phyloP scores from a whole-genome alignment of 2,797 vertebrate species.

The Nyctibius grandis region DNA sequence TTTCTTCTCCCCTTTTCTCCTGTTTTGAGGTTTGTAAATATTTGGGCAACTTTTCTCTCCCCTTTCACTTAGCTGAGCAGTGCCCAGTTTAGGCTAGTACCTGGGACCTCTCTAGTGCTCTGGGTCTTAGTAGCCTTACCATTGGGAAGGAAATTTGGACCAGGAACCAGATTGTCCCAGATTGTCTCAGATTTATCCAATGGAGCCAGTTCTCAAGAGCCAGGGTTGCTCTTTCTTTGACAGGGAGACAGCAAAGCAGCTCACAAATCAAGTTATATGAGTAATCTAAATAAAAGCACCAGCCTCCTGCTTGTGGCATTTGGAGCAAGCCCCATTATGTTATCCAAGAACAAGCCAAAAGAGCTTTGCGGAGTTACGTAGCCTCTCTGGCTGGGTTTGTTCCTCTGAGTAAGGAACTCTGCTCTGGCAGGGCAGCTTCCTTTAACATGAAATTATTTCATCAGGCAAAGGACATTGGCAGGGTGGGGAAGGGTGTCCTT shows the following conservation, averaged over 20 bases:
- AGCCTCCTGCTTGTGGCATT: background rate
- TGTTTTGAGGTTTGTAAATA: background rate
- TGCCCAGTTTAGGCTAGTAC: background rate
- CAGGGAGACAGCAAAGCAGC: background rate
- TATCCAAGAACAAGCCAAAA: constrained; percentile 32
- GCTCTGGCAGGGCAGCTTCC: background rate
- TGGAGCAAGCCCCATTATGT: background rate
- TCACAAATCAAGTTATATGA: background rate
- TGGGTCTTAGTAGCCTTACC: background rate
- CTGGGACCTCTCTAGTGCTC: background rate
- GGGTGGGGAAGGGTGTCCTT: constrained; percentile 62
- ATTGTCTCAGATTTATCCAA: background rate
- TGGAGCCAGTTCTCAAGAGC: background rate
- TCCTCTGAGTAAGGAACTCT: constrained; percentile 25
- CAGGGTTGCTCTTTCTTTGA: background rate
- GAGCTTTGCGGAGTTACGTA: constrained; percentile 20
- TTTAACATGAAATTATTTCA: background rate
- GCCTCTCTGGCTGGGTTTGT: background rate
- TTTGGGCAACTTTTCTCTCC: background rate
- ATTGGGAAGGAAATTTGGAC: background rate
- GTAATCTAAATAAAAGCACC: constrained; percentile 25
- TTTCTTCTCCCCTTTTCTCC: background rate
- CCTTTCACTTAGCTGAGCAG: background rate
- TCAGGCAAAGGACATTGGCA: background rate
- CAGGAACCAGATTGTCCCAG: background rate